A percentile compares a stretch with the other conserved stretches of the same genome.
These are phyloP conservation scores for Druon quercuslanigerum DNA, from an alignment of 1,140 invertebrate species.

Conservation along the genomic window DNA sequence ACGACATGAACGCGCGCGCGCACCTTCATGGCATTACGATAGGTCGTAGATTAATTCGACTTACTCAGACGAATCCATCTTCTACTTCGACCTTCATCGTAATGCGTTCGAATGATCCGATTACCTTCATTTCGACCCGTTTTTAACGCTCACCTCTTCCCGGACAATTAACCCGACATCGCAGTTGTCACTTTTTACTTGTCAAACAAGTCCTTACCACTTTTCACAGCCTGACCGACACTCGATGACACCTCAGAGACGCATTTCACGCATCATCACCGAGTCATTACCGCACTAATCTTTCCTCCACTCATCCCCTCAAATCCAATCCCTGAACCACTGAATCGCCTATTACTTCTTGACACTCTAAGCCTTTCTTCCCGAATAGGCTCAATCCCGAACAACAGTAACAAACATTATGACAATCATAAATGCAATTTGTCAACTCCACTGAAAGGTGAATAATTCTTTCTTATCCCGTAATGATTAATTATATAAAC, in stretches of 20 bases:
- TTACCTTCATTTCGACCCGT: conserved; percentile 9
- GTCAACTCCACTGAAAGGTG: conserved; percentile 19
- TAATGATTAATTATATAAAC: neutral
- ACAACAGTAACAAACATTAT: conserved; percentile 18
- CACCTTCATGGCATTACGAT: conserved; percentile 35
- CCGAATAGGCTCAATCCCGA: neutral
- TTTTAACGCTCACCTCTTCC: neutral
- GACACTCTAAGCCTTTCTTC: neutral
- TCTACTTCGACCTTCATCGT: conserved; percentile 32
- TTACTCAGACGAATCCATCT: conserved; percentile 48
- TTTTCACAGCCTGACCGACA: conserved; percentile 3
- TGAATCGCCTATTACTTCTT: neutral
- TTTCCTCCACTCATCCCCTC: neutral
- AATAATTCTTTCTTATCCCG: conserved; percentile 4
- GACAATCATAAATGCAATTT: conserved; percentile 9
- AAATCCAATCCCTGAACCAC: neutral
- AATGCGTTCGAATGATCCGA: conserved; percentile 22
- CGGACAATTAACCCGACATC: neutral
- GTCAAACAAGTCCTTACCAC: neutral
- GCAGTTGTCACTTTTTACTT: neutral
- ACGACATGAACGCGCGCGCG: conserved; percentile 22
- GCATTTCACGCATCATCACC: conserved; percentile 16
- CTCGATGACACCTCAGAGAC: conserved; percentile 5
- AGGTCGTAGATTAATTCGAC: conserved; percentile 40
- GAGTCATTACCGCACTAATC: conserved; percentile 6